Evolutionary conservation across 2,888 invertebrate species (phyloP).

Genomic region (Andrena minutula): DNA sequence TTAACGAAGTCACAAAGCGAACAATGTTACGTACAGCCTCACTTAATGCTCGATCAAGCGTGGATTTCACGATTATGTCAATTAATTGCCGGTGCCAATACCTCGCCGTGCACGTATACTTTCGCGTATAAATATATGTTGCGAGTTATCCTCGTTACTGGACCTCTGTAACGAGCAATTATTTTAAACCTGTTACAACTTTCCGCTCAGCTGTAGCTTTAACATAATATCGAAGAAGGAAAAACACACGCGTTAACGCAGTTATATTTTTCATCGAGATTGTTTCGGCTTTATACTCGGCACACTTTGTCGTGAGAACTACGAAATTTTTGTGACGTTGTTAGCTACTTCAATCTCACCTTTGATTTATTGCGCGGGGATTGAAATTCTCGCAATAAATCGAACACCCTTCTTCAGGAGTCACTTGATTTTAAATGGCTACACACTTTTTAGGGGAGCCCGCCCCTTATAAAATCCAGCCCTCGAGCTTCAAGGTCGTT

Average conservation of each 20-base stretch:
- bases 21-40: constrained; percentile 65
- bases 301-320: background rate
- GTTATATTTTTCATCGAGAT: background rate
- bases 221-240: too few relatives aligned
- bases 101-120: constrained; percentile 11
- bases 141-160: background rate
- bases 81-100: constrained; percentile 58
- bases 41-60: constrained; percentile 66
- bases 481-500: background rate
- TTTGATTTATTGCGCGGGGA: constrained; percentile 13
- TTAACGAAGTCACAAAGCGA: constrained; percentile 77
- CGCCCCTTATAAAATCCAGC: constrained; percentile 1
- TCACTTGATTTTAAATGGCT: constrained; percentile 4
- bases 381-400: constrained; percentile 14
- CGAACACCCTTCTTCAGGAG: background rate
- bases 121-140: background rate
- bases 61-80: constrained; percentile 60
- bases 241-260: too few relatives aligned
- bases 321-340: background rate
- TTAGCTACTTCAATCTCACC: background rate
- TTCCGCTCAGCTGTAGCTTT: too few relatives aligned
- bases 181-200: background rate
- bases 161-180: background rate
- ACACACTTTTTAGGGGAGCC: background rate
- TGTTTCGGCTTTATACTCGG: background rate